Evolutionary conservation across 2,888 invertebrate genomes (phyloP).

Genomic region (Sarcophaga caerulescens): DNA sequence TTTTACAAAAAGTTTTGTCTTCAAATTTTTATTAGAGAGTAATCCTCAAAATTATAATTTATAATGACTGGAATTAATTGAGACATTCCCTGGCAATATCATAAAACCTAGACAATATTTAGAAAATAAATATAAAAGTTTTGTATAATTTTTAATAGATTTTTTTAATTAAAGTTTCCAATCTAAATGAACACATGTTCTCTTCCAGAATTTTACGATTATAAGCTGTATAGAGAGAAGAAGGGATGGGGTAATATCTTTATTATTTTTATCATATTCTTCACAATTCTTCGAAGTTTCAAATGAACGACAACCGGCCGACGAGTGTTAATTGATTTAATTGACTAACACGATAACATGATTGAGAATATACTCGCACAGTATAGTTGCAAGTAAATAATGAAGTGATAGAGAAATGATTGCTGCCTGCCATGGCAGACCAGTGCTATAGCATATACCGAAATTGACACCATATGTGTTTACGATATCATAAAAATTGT

Average conservation of each 20-base stretch:
- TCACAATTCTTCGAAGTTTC: neutral
- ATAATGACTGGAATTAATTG: too few species aligned
- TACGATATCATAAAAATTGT: neutral
- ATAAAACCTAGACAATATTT: too few species aligned
- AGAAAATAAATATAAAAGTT: too few species aligned
- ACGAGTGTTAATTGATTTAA: constrained; percentile 64
- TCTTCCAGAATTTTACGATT: too few species aligned
- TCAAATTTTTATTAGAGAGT: too few species aligned
- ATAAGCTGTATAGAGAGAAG: too few species aligned
- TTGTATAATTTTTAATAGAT: too few species aligned
- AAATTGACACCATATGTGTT: constrained; percentile 54
- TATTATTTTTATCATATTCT: neutral
- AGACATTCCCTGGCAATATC: too few species aligned
- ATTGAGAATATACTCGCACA: neutral
- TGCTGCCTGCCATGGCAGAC: neutral
- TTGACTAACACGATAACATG: constrained; percentile 54
- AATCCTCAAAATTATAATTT: too few species aligned
- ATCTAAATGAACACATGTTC: too few species aligned
- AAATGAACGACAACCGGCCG: neutral
- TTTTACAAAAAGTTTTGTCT: too few species aligned
- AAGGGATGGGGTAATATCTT: neutral
- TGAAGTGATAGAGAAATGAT: neutral
- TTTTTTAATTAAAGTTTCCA: too few species aligned
- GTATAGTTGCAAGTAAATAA: neutral
- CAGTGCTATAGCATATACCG: neutral